phyloP scores from a whole-genome alignment of 2,888 invertebrate genomes.

The Lampropteryx suffumata region DNA sequence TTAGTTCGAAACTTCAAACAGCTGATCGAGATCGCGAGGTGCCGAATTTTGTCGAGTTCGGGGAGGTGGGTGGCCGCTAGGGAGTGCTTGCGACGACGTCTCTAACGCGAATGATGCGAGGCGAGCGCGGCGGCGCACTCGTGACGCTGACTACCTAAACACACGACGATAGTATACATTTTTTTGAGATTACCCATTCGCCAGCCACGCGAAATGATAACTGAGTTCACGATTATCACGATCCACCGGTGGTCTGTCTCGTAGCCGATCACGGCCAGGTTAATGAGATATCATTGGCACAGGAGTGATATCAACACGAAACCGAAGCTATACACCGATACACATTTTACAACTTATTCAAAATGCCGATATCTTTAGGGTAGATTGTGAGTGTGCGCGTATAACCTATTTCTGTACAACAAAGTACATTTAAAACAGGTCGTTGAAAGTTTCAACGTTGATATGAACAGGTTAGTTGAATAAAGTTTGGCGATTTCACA shows the following conservation, averaged over 20 bases:
- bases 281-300: slow-evolving; percentile 49
- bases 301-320: slow-evolving; percentile 54
- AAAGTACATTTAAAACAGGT: slow-evolving; percentile 14
- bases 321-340: slow-evolving; percentile 35
- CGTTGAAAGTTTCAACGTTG: slow-evolving; percentile 10
- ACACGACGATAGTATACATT: slow-evolving; percentile 55
- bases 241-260: slow-evolving; percentile 47
- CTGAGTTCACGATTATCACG: slow-evolving; percentile 59
- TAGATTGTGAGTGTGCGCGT: background rate
- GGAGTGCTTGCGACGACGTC: slow-evolving; percentile 62
- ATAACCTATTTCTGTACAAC: slow-evolving; percentile 15
- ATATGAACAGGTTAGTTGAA: slow-evolving; percentile 24
- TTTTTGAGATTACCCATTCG: slow-evolving; percentile 71
- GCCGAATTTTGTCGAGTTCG: slow-evolving; percentile 42
- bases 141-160: slow-evolving; percentile 67
- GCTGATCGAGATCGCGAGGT: slow-evolving; percentile 64
- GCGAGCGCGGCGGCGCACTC: slow-evolving; percentile 70
- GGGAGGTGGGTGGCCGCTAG: slow-evolving; percentile 54
- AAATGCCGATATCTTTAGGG: slow-evolving; percentile 21
- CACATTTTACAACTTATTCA: slow-evolving; percentile 42
- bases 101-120: slow-evolving; percentile 74
- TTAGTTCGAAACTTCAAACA: slow-evolving; percentile 53
- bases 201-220: slow-evolving; percentile 66
- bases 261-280: slow-evolving; percentile 58
- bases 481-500: slow-evolving; percentile 42